A percentile compares a stretch with the other conserved stretches of the same genome.
Conservation (phyloP, 37 sponge, comb jelly and placozoan genomes). For the Haliclona indistincta region DNA sequence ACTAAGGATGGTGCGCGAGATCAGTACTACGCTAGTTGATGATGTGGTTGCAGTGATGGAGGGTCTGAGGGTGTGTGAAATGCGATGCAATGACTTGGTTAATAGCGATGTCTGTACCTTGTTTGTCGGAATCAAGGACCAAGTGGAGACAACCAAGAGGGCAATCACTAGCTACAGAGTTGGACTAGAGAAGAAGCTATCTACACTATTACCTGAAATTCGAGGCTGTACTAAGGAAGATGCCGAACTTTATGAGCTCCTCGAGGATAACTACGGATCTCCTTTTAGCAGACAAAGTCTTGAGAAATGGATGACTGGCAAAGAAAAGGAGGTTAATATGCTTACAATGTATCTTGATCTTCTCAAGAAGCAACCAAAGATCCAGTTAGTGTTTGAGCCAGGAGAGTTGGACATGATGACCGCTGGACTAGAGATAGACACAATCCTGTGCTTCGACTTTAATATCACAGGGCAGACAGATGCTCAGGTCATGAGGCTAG, state of each 20-base stretch:
- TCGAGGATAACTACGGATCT: not conserved
- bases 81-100: slow-evolving; percentile 20
- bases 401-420: no score
- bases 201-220: slow-evolving; percentile 9
- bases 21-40: not conserved
- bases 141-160: not conserved
- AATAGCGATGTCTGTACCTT: not conserved
- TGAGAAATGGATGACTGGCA: not conserved
- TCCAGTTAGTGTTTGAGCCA: no score
- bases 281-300: slow-evolving; percentile 16
- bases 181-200: slow-evolving; percentile 8
- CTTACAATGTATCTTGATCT: not conserved
- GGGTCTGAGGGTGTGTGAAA: not conserved
- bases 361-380: no score
- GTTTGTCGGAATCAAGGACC: not conserved
- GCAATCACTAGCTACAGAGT: not conserved
- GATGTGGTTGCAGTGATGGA: slow-evolving; percentile 24
- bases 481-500: no score
- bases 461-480: no score
- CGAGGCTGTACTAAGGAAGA: slow-evolving; percentile 25
- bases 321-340: slow-evolving; percentile 30
- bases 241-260: slow-evolving; percentile 9
- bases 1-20: slow-evolving; percentile 10
- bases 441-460: no score
- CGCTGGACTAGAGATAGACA: no score